Conservation (phyloP, 2,888 invertebrate genomes). For the Nebria salina region DNA sequence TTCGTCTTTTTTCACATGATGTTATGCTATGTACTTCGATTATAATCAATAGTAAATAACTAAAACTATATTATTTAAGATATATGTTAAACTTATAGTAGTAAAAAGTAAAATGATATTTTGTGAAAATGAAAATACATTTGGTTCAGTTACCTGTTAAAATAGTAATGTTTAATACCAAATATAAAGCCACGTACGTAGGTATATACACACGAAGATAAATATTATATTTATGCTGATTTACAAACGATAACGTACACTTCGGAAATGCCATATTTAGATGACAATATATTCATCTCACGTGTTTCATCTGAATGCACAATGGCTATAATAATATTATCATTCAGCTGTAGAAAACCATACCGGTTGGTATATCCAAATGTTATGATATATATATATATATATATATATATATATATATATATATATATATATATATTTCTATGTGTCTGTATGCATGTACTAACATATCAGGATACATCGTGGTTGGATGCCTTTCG, state of each 20-base stretch:
- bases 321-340: not conserved
- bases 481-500: not conserved
- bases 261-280: not conserved
- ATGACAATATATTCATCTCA: not conserved
- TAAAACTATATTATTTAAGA: too few relatives aligned
- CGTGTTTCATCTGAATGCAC: not conserved
- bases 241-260: not conserved
- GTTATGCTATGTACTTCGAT: not conserved
- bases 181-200: not conserved
- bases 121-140: too few relatives aligned
- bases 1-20: not conserved
- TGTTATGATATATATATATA: not conserved
- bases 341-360: not conserved
- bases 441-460: too few relatives aligned
- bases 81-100: too few relatives aligned
- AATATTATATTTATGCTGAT: not conserved
- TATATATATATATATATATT: too few relatives aligned
- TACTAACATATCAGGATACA: not conserved
- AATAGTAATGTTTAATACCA: too few relatives aligned
- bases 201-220: not conserved
- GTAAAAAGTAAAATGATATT: too few relatives aligned
- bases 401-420: too few relatives aligned
- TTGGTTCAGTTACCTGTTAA: too few relatives aligned
- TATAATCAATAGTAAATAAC: too few relatives aligned
- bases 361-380: not conserved